Percentiles rank a stretch among this genome's conserved stretches.
phyloP scores from a whole-genome alignment of 2,797 vertebrate genomes.

The Amniataba percoides region DNA sequence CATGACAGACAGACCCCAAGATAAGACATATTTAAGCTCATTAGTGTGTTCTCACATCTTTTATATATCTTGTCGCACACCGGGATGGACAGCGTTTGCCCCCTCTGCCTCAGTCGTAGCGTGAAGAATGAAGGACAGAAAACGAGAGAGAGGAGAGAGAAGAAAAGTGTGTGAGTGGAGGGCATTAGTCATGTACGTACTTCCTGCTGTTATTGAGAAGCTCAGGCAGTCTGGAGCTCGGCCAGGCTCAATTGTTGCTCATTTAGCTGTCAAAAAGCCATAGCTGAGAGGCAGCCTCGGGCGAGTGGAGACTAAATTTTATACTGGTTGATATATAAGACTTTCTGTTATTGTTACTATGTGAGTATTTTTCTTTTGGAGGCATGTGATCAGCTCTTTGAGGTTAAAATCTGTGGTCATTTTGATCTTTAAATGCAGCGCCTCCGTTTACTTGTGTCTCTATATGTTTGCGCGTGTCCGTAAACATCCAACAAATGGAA shows the following conservation, averaged over 20 bases:
- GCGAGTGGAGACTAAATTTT: constrained; percentile 31
- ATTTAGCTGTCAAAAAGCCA: constrained; percentile 71
- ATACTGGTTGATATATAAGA: constrained; percentile 34
- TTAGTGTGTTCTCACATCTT: not conserved
- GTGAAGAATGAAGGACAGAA: constrained; percentile 21
- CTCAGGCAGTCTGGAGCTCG: constrained; percentile 50
- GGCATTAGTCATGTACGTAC: constrained; percentile 72
- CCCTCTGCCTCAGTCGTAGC: not conserved
- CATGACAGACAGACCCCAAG: not conserved
- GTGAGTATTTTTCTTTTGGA: constrained; percentile 22
- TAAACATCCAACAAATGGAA: constrained; percentile 17
- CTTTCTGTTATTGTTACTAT: constrained; percentile 27
- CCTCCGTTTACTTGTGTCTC: constrained; percentile 16
- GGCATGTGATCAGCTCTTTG: constrained; percentile 23
- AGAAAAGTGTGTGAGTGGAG: constrained; percentile 44
- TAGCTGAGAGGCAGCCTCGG: constrained; percentile 43
- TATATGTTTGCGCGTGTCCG: constrained; percentile 13
- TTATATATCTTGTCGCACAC: not conserved
- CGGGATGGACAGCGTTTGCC: not conserved
- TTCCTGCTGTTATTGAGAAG: constrained; percentile 73
- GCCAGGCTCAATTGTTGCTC: constrained; percentile 72
- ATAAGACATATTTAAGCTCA: not conserved
- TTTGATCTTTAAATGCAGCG: constrained; percentile 18
- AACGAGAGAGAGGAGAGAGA: constrained; percentile 40
- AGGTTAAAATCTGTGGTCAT: constrained; percentile 25